phyloP scores from a whole-genome alignment of 2,113 vertebrate species.

The Macheiramphus alcinus region DNA sequence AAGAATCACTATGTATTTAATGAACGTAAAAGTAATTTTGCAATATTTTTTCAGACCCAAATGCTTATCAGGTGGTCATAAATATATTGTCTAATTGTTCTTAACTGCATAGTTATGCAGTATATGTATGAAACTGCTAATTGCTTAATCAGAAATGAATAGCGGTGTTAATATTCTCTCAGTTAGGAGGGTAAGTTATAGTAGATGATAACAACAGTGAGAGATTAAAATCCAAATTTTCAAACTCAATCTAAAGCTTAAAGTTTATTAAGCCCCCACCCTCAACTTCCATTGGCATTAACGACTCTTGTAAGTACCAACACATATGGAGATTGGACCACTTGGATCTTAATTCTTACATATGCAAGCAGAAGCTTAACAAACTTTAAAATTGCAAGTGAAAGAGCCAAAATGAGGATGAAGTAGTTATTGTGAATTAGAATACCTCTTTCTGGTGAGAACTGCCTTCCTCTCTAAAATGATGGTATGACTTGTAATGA shows the following conservation, averaged over 20 bases:
- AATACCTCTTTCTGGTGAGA: neutral
- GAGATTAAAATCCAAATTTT: neutral
- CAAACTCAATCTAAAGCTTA: neutral
- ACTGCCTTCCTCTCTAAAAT: constrained; percentile 1
- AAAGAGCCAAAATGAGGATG: neutral
- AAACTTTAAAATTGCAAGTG: neutral
- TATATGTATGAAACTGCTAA: neutral
- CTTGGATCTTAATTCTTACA: neutral
- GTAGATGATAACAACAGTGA: neutral
- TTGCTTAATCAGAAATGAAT: neutral
- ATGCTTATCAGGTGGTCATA: neutral
- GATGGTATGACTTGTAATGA: neutral
- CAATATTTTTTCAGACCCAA: neutral
- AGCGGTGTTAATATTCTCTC: neutral
- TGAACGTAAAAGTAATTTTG: neutral
- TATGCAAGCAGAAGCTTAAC: neutral
- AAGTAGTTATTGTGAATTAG: neutral
- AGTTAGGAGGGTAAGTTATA: neutral
- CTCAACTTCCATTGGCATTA: neutral
- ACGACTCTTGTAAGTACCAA: neutral
- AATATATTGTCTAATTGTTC: neutral
- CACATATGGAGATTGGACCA: neutral
- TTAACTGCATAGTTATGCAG: neutral
- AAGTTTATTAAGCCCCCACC: neutral
- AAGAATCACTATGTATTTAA: neutral